phyloP scores from a whole-genome alignment of 1,140 invertebrate species.

The Drosophila carrolli region DNA sequence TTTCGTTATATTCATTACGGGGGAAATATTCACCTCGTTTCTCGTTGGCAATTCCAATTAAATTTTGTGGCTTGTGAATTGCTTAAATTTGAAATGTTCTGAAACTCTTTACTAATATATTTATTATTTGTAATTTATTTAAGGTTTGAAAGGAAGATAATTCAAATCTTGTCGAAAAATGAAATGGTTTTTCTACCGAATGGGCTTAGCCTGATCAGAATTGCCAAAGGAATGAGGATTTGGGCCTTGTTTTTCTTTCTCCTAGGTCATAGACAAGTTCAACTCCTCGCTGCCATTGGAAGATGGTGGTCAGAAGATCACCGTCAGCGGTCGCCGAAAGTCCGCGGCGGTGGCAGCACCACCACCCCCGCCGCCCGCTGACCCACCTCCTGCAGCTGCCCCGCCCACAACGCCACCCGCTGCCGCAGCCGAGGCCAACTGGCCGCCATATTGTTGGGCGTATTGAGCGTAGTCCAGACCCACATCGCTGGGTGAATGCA shows the following conservation, averaged over 20 bases:
- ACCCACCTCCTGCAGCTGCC: slow-evolving; percentile 27
- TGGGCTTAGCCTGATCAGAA: neutral
- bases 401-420: slow-evolving; percentile 56
- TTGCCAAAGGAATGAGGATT: neutral
- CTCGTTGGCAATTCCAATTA: neutral
- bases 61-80: neutral
- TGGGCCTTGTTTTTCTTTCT: slow-evolving; percentile 9
- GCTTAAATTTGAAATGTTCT: neutral
- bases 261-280: slow-evolving; percentile 81
- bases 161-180: neutral
- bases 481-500: slow-evolving; percentile 77
- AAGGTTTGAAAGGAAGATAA: neutral
- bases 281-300: slow-evolving; percentile 79
- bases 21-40: neutral
- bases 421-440: slow-evolving; percentile 63
- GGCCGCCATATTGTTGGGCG: slow-evolving; percentile 84
- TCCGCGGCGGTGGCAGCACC: slow-evolving; percentile 86
- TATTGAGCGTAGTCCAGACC: slow-evolving; percentile 81
- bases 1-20: slow-evolving; percentile 2
- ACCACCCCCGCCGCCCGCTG: slow-evolving; percentile 70
- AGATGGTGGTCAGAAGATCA: slow-evolving; percentile 93
- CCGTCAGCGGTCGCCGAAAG: slow-evolving; percentile 91
- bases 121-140: neutral
- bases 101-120: no score
- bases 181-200: no score